These are phyloP conservation scores for Hydrotaea cyrtoneurina DNA, from an alignment of 2,888 invertebrate species.

Conservation along the genomic window DNA sequence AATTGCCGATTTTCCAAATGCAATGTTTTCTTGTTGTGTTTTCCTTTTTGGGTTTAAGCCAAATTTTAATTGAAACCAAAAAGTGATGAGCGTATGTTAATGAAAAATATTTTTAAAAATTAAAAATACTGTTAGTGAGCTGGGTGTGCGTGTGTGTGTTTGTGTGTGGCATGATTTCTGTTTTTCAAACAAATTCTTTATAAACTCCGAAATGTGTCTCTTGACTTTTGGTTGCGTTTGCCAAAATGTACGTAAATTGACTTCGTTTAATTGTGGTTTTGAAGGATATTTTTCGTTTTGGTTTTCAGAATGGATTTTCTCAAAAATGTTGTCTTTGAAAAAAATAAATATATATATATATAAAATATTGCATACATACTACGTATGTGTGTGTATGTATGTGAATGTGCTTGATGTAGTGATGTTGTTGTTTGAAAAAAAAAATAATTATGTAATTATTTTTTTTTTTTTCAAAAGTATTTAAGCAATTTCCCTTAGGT, in stretches of 20 bases:
- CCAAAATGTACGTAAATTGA: slow-evolving; percentile 50
- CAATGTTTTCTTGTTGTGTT: slow-evolving; percentile 37
- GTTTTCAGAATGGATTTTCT: slow-evolving; percentile 38
- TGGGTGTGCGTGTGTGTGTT: background rate
- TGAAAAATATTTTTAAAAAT: slow-evolving; percentile 13
- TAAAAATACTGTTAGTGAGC: background rate
- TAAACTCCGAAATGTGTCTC: slow-evolving; percentile 57
- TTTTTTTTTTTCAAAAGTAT: slow-evolving; percentile 40
- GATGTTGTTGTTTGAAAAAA: slow-evolving; percentile 39
- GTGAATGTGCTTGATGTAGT: slow-evolving; percentile 53
- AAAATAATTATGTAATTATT: slow-evolving; percentile 12
- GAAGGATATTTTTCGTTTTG: slow-evolving; percentile 45
- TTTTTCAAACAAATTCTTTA: slow-evolving; percentile 23
- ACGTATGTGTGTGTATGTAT: background rate
- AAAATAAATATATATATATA: slow-evolving; percentile 12
- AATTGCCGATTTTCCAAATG: slow-evolving; percentile 29
- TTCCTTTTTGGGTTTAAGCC: too few species aligned
- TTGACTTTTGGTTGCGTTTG: slow-evolving; percentile 14
- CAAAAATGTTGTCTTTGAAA: slow-evolving; percentile 22
- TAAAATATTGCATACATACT: slow-evolving; percentile 1
- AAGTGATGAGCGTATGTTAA: slow-evolving; percentile 54
- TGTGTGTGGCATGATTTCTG: background rate
- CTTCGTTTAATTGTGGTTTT: slow-evolving; percentile 1
- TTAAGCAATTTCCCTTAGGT: slow-evolving; percentile 28
- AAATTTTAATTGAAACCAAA: slow-evolving; percentile 30